Conservation (phyloP, 2,797 vertebrate genomes). For the Pachyuromys duprasi region DNA sequence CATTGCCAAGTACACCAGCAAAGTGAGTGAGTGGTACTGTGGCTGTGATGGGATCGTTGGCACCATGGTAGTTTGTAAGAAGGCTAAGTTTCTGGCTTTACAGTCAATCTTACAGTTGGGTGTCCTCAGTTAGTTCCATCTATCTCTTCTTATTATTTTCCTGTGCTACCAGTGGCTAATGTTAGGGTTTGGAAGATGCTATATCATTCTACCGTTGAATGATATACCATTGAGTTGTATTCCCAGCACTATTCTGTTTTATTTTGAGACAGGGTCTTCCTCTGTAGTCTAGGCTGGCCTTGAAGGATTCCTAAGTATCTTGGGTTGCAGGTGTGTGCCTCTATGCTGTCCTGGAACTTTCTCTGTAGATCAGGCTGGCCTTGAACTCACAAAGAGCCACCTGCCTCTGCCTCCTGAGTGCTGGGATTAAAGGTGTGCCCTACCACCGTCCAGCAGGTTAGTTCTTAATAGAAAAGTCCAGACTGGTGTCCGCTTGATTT, state of each 20-base stretch:
- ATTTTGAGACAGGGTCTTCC: not conserved
- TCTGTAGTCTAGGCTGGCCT: not conserved
- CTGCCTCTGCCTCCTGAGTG: not conserved
- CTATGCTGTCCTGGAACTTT: not conserved
- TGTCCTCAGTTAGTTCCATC: not conserved
- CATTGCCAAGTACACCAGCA: slow-evolving; percentile 98
- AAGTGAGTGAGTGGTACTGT: slow-evolving; percentile 88
- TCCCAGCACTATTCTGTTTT: not conserved
- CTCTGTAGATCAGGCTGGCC: not conserved
- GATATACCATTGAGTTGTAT: too few species aligned
- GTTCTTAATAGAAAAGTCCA: not conserved
- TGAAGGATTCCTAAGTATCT: not conserved
- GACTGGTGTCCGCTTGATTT: not conserved
- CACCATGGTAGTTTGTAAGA: not conserved
- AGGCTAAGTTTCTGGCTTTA: not conserved
- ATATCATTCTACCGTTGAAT: too few species aligned
- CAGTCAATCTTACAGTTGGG: not conserved
- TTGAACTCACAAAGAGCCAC: not conserved
- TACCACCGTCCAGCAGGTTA: too few species aligned
- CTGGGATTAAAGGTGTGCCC: too few species aligned
- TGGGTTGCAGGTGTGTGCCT: not conserved
- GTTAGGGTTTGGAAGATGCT: not conserved
- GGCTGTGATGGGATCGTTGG: accelerated
- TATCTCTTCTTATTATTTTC: not conserved
- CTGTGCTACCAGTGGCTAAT: not conserved